A percentile compares a stretch with the other conserved stretches of the same genome.
Conservation (phyloP, 2,797 vertebrate species). For the Dipus sagitta region DNA sequence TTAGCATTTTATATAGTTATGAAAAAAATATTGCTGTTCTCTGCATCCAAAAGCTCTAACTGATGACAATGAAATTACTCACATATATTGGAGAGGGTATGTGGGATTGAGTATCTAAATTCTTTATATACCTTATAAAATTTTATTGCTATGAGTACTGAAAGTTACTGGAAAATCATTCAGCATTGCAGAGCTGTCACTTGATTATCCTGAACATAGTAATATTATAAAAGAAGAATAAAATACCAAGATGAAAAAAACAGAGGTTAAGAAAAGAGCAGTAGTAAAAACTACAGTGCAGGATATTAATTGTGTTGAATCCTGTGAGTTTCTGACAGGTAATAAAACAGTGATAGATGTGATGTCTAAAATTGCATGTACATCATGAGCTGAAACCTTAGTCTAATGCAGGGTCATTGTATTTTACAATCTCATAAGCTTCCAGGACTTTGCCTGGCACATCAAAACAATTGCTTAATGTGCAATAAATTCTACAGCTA, state of each 20-base stretch:
- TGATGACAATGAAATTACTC: conserved; percentile 43
- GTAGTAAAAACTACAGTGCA: conserved; percentile 63
- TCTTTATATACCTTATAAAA: conserved; percentile 80
- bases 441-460: conserved; percentile 84
- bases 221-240: conserved; percentile 72
- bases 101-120: conserved; percentile 49
- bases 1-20: conserved; percentile 39
- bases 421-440: conserved; percentile 87
- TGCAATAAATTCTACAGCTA: conserved; percentile 85
- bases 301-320: conserved; percentile 80
- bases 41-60: neutral
- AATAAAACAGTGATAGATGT: conserved; percentile 84
- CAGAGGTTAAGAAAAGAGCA: conserved; percentile 73
- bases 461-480: conserved; percentile 87
- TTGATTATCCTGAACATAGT: conserved; percentile 67
- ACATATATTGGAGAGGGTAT: neutral
- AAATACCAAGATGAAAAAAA: conserved; percentile 61
- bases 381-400: conserved; percentile 78
- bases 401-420: conserved; percentile 82
- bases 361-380: conserved; percentile 80
- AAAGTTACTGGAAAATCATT: conserved; percentile 79
- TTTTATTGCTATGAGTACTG: conserved; percentile 58
- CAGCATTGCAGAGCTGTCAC: conserved; percentile 49
- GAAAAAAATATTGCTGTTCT: neutral
- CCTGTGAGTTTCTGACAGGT: conserved; percentile 73